Conservation (phyloP, 2,888 invertebrate species). For the Ornithoptera alexandrae region DNA sequence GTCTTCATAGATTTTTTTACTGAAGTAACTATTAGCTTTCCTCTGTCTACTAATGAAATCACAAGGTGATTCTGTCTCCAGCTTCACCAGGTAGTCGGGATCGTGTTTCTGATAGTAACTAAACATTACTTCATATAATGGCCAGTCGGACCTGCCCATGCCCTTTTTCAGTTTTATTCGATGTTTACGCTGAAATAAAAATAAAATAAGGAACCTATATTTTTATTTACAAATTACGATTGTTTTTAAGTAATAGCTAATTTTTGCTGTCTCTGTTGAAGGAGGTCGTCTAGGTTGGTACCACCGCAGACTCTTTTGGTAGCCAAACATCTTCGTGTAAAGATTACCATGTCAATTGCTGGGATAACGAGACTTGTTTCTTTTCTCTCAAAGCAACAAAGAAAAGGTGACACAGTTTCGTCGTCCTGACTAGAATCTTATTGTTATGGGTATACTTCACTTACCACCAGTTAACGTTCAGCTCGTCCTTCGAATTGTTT, state of each 20-base stretch:
- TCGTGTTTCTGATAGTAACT: slow-evolving; percentile 56
- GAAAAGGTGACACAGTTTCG: too few relatives aligned
- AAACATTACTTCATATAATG: slow-evolving; percentile 57
- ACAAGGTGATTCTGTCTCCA: slow-evolving; percentile 49
- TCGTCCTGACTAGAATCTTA: too few relatives aligned
- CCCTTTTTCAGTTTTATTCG: slow-evolving; percentile 55
- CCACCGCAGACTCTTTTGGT: too few relatives aligned
- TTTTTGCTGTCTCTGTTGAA: too few relatives aligned
- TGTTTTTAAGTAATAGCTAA: too few relatives aligned
- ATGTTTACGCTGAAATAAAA: slow-evolving; percentile 61
- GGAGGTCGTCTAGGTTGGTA: too few relatives aligned
- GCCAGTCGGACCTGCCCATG: slow-evolving; percentile 53
- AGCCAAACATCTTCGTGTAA: too few relatives aligned
- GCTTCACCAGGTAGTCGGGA: slow-evolving; percentile 47
- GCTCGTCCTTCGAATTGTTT: background rate
- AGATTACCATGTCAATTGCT: too few relatives aligned
- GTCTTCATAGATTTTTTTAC: slow-evolving; percentile 33
- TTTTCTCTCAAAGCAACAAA: too few relatives aligned
- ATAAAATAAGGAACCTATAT: background rate
- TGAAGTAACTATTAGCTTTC: slow-evolving; percentile 37
- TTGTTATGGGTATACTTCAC: too few relatives aligned
- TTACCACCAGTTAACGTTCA: too few relatives aligned
- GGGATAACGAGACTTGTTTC: too few relatives aligned
- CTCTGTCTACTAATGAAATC: slow-evolving; percentile 39
- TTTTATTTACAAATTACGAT: background rate